A percentile compares a stretch with the other conserved stretches of the same genome.
These are phyloP conservation scores for Pseudomyrmex sp. DNA, from an alignment of 1,140 invertebrate species.

Conservation along the genomic window DNA sequence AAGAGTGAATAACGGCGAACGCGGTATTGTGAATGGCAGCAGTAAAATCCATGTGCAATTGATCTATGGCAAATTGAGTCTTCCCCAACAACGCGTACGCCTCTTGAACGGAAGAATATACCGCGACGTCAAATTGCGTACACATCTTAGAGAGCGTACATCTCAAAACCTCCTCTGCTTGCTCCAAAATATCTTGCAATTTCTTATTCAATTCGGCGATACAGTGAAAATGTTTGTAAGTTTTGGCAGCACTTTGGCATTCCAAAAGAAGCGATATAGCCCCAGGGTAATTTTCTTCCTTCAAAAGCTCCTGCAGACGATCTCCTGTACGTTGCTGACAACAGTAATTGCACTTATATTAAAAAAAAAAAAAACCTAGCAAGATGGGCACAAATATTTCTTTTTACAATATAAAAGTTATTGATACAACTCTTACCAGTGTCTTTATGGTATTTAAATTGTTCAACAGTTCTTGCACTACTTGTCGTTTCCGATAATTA, in stretches of 20 bases:
- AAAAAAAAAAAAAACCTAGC: conserved; percentile 1
- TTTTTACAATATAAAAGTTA: no score
- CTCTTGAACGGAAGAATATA: conserved; percentile 92
- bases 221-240: conserved; percentile 94
- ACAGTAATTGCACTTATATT: not conserved
- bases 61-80: conserved; percentile 96
- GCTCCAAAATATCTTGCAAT: conserved; percentile 95
- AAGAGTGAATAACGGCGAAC: conserved; percentile 91
- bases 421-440: conserved; percentile 86
- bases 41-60: conserved; percentile 97
- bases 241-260: conserved; percentile 93
- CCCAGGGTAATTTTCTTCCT: conserved; percentile 94
- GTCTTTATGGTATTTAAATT: conserved; percentile 93
- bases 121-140: conserved; percentile 89
- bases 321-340: conserved; percentile 93
- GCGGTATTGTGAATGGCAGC: conserved; percentile 96
- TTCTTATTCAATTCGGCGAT: conserved; percentile 94
- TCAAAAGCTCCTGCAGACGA: conserved; percentile 92
- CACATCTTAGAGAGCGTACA: conserved; percentile 92
- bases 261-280: conserved; percentile 95
- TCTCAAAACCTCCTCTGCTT: conserved; percentile 97
- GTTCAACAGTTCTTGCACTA: conserved; percentile 91
- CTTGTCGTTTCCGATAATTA: conserved; percentile 94
- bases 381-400: no score
- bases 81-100: conserved; percentile 95